These are phyloP conservation scores for Pseudomyrmex gracilis DNA, from an alignment of 1,140 invertebrate genomes.

Conservation along the genomic window DNA sequence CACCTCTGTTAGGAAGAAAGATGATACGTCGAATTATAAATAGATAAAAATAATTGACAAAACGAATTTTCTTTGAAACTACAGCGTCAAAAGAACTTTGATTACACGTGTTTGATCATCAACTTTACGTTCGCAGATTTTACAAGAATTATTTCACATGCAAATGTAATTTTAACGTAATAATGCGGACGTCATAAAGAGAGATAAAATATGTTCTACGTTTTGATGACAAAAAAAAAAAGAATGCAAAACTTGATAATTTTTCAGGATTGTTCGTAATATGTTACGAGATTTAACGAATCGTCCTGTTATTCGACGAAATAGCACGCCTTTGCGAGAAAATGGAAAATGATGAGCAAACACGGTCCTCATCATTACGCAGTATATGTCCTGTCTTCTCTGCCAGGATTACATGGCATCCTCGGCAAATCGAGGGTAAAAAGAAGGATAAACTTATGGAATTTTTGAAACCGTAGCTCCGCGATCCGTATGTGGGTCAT, in stretches of 20 bases:
- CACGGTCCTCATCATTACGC: conserved; percentile 12
- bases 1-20: not conserved
- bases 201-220: not conserved
- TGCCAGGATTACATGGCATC: conserved; percentile 38
- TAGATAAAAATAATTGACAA: not conserved
- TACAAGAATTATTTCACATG: not conserved
- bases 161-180: not conserved
- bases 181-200: not conserved
- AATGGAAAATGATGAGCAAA: not conserved
- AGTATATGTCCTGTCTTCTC: conserved; percentile 20
- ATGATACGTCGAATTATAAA: not conserved
- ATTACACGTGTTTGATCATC: no score
- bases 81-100: no score
- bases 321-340: conserved; percentile 10
- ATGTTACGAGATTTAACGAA: conserved; percentile 17
- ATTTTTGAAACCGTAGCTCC: conserved; percentile 56
- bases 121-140: no score
- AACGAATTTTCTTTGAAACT: not conserved
- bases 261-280: conserved; percentile 21
- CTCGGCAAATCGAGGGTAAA: conserved; percentile 29
- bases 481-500: conserved; percentile 44
- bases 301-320: not conserved
- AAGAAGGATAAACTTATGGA: conserved; percentile 47
- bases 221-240: not conserved
- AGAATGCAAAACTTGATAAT: not conserved